Base-by-base conservation (phyloP, 2,113 vertebrate species). In the Hippoglossus stenolepis region DNA sequence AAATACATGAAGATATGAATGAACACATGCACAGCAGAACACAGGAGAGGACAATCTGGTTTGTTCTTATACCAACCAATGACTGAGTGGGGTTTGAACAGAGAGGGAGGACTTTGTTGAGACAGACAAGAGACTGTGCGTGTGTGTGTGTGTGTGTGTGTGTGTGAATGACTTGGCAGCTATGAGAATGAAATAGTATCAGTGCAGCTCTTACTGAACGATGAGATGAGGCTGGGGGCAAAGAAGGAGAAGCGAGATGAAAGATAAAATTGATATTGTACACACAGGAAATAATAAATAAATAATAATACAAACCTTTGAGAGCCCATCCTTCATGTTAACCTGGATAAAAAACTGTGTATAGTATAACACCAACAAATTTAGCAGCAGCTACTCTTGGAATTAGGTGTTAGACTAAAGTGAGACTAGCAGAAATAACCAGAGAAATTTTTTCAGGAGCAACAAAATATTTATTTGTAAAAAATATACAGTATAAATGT, bases 1-100 rank as follows among this genome's bases (percentile, higher is more conserved):
- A 82, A 82, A 85, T 56, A 77, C 20, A 78, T 63, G 15, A 75
- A 70, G 24, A 68, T 21, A 57, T 88, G 77, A 89, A 89, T 89
- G 87, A 71, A 43, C 35, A 38, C 28, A 28, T 28, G 28, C 28
- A 28, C 40, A 70, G 54, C 21, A 17, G 53, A 68, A 65, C 5
- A 60, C 5, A 24, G 38, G 45, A 64, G 53, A 45, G 67, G 63
- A 45, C 35, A 75, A 40, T 54, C 3, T 11, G n/a, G 60, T 20
- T 6, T 54, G 28, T 12, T 15, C 43, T 45, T 45, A 45, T 20
- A 9, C 35, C 35, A 45, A 40, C 80, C 43, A 31, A 31, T 31
- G 31, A 31, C 31, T 31, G 31, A 31, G 31, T 31, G 31, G 31
- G 31, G 7, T 31, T 31, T 31, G 28, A 28, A 5, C 28, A 17